Percentiles rank a stretch among this genome's conserved stretches.
These are phyloP conservation scores for Megalurothrips usitatus DNA, from an alignment of 2,888 invertebrate species.

Conservation along the genomic window DNA sequence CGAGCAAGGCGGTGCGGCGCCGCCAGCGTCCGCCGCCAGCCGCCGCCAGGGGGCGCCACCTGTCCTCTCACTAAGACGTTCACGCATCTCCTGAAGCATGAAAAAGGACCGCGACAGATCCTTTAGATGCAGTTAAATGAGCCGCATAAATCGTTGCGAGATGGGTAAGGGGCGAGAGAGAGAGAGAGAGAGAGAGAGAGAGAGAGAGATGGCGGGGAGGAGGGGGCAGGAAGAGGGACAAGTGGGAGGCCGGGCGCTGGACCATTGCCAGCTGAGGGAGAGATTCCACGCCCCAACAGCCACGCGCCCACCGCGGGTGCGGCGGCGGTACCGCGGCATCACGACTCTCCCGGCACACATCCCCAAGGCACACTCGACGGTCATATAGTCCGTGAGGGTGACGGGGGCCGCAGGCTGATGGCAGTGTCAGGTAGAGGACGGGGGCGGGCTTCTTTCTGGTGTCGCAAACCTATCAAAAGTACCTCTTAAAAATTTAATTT, in stretches of 20 bases:
- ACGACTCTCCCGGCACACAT: too few species aligned
- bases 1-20: neutral
- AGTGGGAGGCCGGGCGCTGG: too few species aligned
- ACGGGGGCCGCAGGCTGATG: too few species aligned
- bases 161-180: neutral
- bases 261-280: neutral
- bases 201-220: neutral
- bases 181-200: too few species aligned
- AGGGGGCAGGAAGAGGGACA: too few species aligned
- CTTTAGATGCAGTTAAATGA: slow-evolving; percentile 25
- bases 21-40: neutral
- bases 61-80: neutral
- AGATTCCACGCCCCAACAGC: neutral
- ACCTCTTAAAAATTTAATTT: too few species aligned
- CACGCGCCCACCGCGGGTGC: neutral
- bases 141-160: slow-evolving; percentile 20
- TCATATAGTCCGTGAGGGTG: too few species aligned
- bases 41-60: neutral
- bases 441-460: too few species aligned
- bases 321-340: neutral
- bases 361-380: too few species aligned
- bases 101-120: slow-evolving; percentile 16
- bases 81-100: slow-evolving; percentile 25
- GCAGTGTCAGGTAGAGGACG: too few species aligned
- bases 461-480: too few species aligned